Base-by-base conservation (phyloP, 2,797 vertebrate species). In the Urocyon cinereoargenteus region DNA sequence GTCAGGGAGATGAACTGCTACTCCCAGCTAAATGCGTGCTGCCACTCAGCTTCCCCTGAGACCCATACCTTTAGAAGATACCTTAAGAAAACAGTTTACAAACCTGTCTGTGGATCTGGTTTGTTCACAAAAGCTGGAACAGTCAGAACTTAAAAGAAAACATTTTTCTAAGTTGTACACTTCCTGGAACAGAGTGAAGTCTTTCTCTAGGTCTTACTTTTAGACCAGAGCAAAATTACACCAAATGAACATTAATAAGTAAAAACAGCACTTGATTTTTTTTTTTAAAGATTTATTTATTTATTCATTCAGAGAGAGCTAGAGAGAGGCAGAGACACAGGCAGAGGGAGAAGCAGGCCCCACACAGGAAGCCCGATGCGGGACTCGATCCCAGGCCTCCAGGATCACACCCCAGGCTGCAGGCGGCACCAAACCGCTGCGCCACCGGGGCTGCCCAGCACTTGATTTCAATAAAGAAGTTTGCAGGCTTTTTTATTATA, bases 51-150 rank as follows among this genome's bases (percentile, higher is more conserved):
- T 6, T 87, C 85, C 85, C 68, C 31, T 1, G 82, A 84, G 75
- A 92, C 28, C 10, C n/a, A 8, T 36, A 79, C 61, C 81, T 31
- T 70, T 22, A 94, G 57, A 83, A 88, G n/a, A 73, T 49, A 88
- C 34, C 75, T 93, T 84, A 95, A 93, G 82, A 96, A 82, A 95
- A 84, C 59, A 97, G 31, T 93, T 90, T 94, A 88, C 78, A 92
- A 93, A 70, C 75, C 90, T 91, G n/a, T 95, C 66, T 96, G 81
- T 45, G 36, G 70, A 87, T 93, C 21, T 81, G 77, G 14, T 61
- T 81, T 97, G 75, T 83, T 95, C 34, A 79, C 34, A 61, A 36
- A 91, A 93, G 26, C 31, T 28, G 11, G 79, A 96, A 18, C 64
- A 85, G 12, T 92, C 73, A 88, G 55, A 94, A 94, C 55, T 88